Conservation (phyloP, 2,797 vertebrate genomes). For the Propithecus deckenii region DNA sequence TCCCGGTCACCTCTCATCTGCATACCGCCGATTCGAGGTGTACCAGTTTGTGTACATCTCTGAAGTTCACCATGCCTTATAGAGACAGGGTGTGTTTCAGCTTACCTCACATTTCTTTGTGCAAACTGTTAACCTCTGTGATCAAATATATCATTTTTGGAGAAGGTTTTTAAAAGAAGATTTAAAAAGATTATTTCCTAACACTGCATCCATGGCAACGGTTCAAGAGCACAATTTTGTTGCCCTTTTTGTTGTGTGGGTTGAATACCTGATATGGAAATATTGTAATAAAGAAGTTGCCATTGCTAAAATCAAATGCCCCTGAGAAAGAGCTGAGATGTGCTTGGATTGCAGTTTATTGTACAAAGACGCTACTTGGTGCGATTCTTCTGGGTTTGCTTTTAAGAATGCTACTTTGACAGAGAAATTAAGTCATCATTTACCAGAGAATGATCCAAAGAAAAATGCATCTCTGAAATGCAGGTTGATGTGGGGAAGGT, state of each 20-base stretch:
- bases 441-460: conserved; percentile 20
- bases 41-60: fast-evolving
- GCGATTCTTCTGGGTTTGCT: conserved; percentile 37
- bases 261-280: neutral
- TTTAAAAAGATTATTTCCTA: neutral
- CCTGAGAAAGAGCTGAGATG: neutral
- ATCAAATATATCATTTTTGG: conserved; percentile 21
- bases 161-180: conserved; percentile 24
- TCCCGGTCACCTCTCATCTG: neutral
- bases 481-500: conserved; percentile 9
- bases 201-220: neutral
- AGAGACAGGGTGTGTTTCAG: neutral
- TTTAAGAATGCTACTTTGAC: conserved; percentile 54
- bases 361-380: neutral
- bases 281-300: neutral
- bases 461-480: conserved; percentile 58
- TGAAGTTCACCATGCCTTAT: neutral
- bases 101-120: neutral
- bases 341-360: neutral
- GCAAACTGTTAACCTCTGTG: neutral
- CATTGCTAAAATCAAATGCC: neutral
- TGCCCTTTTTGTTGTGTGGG: neutral
- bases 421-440: conserved; percentile 68
- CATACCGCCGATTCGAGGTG: fast-evolving
- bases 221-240: neutral